Base-by-base conservation (phyloP, 2,113 vertebrate genomes). In the Gobio gobio region DNA sequence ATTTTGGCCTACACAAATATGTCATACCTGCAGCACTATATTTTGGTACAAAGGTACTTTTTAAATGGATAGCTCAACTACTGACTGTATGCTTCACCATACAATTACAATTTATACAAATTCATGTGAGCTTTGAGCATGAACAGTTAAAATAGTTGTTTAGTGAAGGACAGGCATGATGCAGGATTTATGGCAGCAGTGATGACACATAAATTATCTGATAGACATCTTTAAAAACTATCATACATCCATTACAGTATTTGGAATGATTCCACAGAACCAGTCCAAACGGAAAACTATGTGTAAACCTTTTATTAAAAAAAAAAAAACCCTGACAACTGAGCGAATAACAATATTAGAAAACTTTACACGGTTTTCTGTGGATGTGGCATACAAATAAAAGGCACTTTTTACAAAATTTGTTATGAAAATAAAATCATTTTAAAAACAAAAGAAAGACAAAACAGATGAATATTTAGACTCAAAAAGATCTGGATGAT, bases 391-490 rank as follows among this genome's bases (percentile, higher is more conserved):
- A 63, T 63, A 78, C 24, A 63, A 78, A 61, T 58, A 13, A 14
- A 79, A 79, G 58, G 36, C 9, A 82, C 86, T 75, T 77, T 78
- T 91, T 90, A 91, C 86, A 90, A 87, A 88, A 84, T 90, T 89
- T 91, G 88, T 87, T 93, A 86, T 88, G 88, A 92, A 85, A 26
- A 36, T 40, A 49, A 68, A 78, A 26, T 47, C 4, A 73, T 47
- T 73, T 24, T 54, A 68, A 29, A 84, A 20, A 4, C 10, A 74
- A 54, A 83, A 59, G 12, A 49, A 70, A 61, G 26, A 47, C 24
- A 76, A 78, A 63, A 47, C 78, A 47, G 36, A 78, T 45, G 26
- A 14, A 63, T 63, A 16, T 47, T 63, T 9, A 64, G 78, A 58
- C 78, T 80, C 14, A 80, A 64, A 45, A 56, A 18, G 5, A 68